Base-by-base conservation (phyloP, 2,113 vertebrate genomes). In the Myocastor coypus region DNA sequence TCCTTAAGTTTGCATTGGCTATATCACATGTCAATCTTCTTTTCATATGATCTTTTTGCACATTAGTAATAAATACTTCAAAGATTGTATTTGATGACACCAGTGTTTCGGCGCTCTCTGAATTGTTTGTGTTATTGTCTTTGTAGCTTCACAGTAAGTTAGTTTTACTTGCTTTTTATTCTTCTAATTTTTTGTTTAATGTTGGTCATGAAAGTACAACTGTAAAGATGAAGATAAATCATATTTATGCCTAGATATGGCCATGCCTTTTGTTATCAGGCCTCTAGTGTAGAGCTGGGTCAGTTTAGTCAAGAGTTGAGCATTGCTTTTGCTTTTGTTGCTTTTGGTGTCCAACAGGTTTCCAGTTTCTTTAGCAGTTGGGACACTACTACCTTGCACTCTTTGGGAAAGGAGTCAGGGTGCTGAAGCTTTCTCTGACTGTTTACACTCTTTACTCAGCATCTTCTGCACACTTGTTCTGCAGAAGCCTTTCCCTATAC, bases 21-120 rank as follows among this genome's bases (percentile, higher is more conserved):
- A 64, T 77, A 64, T 75, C 87, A 46, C 16, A 75, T 17, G 3
- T 59, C 40, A 20, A 82, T 9, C n/a, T 89, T 64, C 30, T 86
- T 64, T 83, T 59, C 37, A 52, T 90, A 63, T 80, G 68, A 52
- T 94, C 6, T 13, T 89, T 92, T 66, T 73, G 55, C 40, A 81
- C 57, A 34, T 89, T 61, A 86, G 55, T 77, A 7, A 77, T 64
- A 66, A 91, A 88, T 42, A 88, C 85, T 59, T 95, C 80, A 85
- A 81, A 91, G 24, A 92, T 46, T 84, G 14, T 37, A 40, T 37
- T 37, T 91, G 32, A 64, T 87, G 19, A 1, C 57, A 59, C 14
- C 19, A 89, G 64, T 40, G 87, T 78, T 37, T 83, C 20, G 10
- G 12, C 59, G 10, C 59, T 83, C 40, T 96, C 42, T 42, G 32